Conservation (phyloP, 2,113 vertebrate genomes). For the Microcebus lehilahytsara region DNA sequence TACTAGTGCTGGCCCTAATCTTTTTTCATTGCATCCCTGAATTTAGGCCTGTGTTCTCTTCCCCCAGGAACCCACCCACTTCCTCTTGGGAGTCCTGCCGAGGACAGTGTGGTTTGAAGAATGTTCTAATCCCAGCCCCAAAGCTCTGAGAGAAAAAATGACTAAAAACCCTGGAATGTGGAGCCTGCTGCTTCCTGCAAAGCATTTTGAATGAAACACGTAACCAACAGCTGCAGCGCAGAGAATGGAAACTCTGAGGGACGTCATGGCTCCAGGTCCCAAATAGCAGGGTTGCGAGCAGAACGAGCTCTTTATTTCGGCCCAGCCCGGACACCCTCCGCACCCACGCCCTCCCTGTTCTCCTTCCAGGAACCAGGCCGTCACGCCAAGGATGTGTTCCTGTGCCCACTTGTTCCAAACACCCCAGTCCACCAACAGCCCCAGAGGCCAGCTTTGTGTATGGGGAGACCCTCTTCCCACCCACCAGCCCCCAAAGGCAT, state of each 20-base stretch:
- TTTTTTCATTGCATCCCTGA: slow-evolving; percentile 40
- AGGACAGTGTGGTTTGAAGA: slow-evolving; percentile 69
- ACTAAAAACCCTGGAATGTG: slow-evolving; percentile 74
- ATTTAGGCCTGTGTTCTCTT: slow-evolving; percentile 51
- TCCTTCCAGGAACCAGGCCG: slow-evolving; percentile 52
- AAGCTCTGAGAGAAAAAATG: slow-evolving; percentile 69
- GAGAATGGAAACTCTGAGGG: slow-evolving; percentile 67
- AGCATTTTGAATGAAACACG: slow-evolving; percentile 77
- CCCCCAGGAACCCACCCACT: slow-evolving; percentile 60
- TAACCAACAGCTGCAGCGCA: slow-evolving; percentile 76
- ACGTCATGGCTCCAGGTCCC: slow-evolving; percentile 67
- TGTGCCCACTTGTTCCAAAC: slow-evolving; percentile 53
- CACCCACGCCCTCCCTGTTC: not conserved
- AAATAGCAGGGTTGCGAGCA: slow-evolving; percentile 59
- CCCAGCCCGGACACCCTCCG: slow-evolving; percentile 26
- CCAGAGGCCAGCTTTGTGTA: not conserved
- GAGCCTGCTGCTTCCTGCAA: slow-evolving; percentile 74
- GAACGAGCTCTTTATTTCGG: slow-evolving; percentile 68
- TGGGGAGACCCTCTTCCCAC: not conserved
- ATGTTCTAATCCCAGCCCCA: slow-evolving; percentile 59
- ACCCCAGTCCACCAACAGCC: not conserved
- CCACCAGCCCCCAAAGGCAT: not conserved
- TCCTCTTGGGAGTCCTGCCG: slow-evolving; percentile 71
- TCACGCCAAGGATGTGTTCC: slow-evolving; percentile 45
- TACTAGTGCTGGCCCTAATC: not conserved